Conservation (phyloP, 2,888 invertebrate genomes). For the Emmelina monodactyla region DNA sequence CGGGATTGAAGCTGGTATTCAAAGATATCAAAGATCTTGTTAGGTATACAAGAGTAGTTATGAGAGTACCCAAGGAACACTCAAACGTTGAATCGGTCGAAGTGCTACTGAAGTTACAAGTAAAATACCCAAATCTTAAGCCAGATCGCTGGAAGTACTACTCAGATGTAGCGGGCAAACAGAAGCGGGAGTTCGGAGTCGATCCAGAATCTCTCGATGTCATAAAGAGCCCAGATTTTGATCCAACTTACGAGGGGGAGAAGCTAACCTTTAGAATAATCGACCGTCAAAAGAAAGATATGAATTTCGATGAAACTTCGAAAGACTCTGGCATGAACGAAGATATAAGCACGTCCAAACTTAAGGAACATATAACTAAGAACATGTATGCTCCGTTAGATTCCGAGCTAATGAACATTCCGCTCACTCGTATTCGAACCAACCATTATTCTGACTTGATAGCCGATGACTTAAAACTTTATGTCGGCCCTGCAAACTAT, state of each 20-base stretch:
- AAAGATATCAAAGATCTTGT: slow-evolving; percentile 39
- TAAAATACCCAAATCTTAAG: slow-evolving; percentile 37
- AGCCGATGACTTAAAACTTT: slow-evolving; percentile 46
- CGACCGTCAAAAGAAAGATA: slow-evolving; percentile 44
- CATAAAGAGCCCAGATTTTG: slow-evolving; percentile 38
- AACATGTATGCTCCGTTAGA: slow-evolving; percentile 37
- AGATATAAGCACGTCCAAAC: slow-evolving; percentile 21
- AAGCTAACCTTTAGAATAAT: slow-evolving; percentile 39
- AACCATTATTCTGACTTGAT: slow-evolving; percentile 47
- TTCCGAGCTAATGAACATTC: slow-evolving; percentile 30
- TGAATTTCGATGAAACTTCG: slow-evolving; percentile 29
- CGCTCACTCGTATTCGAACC: slow-evolving; percentile 36
- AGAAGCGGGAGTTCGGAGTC: slow-evolving; percentile 52
- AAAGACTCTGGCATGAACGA: slow-evolving; percentile 12
- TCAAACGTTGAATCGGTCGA: slow-evolving; percentile 40
- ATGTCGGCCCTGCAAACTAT: slow-evolving; percentile 43
- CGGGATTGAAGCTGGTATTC: slow-evolving; percentile 41
- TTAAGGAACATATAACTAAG: slow-evolving; percentile 29
- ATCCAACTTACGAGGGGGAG: slow-evolving; percentile 36
- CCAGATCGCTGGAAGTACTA: slow-evolving; percentile 53
- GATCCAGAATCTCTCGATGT: slow-evolving; percentile 47
- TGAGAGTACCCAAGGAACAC: slow-evolving; percentile 40
- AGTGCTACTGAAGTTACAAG: slow-evolving; percentile 32
- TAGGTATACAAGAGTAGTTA: slow-evolving; percentile 45
- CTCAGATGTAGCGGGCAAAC: slow-evolving; percentile 50